Percentiles rank a stretch among this genome's conserved stretches.
These are phyloP conservation scores for Helleia helle DNA, from an alignment of 2,888 invertebrate species.

Conservation along the genomic window DNA sequence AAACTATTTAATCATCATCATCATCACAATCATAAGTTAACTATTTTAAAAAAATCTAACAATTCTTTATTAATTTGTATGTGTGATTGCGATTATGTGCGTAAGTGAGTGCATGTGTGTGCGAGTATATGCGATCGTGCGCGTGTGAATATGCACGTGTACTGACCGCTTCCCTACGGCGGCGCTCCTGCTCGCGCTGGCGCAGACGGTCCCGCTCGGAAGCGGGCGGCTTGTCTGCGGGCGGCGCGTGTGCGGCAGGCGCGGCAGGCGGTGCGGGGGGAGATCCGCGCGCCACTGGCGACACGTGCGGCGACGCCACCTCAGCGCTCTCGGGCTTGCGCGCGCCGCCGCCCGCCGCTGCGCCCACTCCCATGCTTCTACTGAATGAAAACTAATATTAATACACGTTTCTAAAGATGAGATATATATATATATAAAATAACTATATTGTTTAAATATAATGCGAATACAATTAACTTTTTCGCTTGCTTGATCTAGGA, in stretches of 20 bases:
- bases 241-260: constrained; percentile 45
- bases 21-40: no score
- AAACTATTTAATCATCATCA: no score
- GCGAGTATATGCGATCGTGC: no score
- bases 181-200: constrained; percentile 90
- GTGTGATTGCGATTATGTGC: no score
- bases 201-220: constrained; percentile 89
- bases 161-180: constrained; percentile 93
- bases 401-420: not conserved
- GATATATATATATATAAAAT: not conserved
- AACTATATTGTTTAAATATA: no score
- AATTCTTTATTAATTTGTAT: no score
- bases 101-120: no score
- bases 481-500: no score
- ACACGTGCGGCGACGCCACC: constrained; percentile 52
- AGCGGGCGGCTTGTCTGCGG: constrained; percentile 72
- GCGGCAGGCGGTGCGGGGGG: constrained; percentile 38
- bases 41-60: no score
- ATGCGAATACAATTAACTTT: no score
- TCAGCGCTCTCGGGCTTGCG: constrained; percentile 46
- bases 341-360: constrained; percentile 19
- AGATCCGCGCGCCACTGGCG: constrained; percentile 47
- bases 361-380: not conserved
- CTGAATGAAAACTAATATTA: not conserved
- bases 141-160: constrained; percentile 1